phyloP scores from a whole-genome alignment of 2,888 invertebrate species.

The Cactoblastis cactorum region DNA sequence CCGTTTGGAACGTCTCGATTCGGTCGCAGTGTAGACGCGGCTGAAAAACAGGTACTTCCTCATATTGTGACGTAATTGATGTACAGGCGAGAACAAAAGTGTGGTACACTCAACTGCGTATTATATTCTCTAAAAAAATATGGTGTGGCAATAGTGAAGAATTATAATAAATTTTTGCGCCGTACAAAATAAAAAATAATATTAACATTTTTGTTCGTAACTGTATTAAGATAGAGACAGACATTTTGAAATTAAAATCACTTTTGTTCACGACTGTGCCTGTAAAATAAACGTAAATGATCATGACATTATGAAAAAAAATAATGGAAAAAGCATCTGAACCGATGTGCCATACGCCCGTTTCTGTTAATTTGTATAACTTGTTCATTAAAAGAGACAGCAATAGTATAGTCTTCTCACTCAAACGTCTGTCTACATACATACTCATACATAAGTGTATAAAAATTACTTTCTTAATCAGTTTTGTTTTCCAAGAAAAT shows the following conservation, averaged over 20 bases:
- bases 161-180: too few species aligned
- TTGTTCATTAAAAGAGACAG: neutral
- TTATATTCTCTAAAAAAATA: too few species aligned
- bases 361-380: constrained; percentile 30
- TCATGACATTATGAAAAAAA: constrained; percentile 52
- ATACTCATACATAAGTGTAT: too few species aligned
- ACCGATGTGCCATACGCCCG: constrained; percentile 70
- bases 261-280: constrained; percentile 35
- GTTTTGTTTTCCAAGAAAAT: too few species aligned
- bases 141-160: too few species aligned
- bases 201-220: neutral
- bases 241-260: constrained; percentile 7
- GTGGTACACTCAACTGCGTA: neutral
- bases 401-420: too few species aligned
- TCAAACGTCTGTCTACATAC: too few species aligned
- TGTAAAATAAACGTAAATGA: constrained; percentile 38
- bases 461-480: too few species aligned
- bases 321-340: constrained; percentile 56
- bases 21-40: constrained; percentile 24
- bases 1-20: constrained; percentile 66
- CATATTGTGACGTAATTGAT: constrained; percentile 22
- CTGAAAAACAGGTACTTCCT: constrained; percentile 21
- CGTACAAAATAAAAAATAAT: neutral
- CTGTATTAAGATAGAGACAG: constrained; percentile 5
- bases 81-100: constrained; percentile 23